These are phyloP conservation scores for Brachyrhaphis roseni DNA, from an alignment of 2,797 vertebrate genomes.

Conservation along the genomic window DNA sequence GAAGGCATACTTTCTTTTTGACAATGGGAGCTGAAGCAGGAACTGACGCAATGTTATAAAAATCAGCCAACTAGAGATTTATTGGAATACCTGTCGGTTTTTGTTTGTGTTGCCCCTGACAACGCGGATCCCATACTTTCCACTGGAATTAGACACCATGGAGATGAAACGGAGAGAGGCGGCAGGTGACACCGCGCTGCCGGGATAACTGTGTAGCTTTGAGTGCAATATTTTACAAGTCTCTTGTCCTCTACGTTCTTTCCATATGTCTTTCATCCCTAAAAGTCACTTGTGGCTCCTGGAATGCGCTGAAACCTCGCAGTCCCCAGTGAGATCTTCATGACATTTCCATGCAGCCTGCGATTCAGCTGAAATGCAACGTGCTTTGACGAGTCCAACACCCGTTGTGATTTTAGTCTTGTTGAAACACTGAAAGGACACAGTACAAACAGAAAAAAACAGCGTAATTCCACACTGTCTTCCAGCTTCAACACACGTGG, in stretches of 20 bases:
- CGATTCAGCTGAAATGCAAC: slow-evolving; percentile 74
- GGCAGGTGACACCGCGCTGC: slow-evolving; percentile 75
- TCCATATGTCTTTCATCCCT: slow-evolving; percentile 60
- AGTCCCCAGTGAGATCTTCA: slow-evolving; percentile 64
- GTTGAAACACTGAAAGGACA: slow-evolving; percentile 59
- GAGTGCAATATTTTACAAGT: slow-evolving; percentile 85
- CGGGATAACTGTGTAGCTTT: slow-evolving; percentile 77
- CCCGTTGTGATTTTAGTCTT: slow-evolving; percentile 57
- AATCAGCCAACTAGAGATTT: slow-evolving; percentile 77
- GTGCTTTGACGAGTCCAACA: slow-evolving; percentile 78
- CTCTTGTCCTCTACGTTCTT: slow-evolving; percentile 48
- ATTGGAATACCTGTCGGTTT: slow-evolving; percentile 80
- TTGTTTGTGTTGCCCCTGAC: slow-evolving; percentile 77
- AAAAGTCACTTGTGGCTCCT: slow-evolving; percentile 55
- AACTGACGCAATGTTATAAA: slow-evolving; percentile 74
- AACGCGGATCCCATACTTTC: slow-evolving; percentile 79
- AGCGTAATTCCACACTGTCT: slow-evolving; percentile 53
- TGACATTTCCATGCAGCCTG: slow-evolving; percentile 71
- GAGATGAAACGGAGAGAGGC: slow-evolving; percentile 74
- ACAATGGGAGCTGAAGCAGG: slow-evolving; percentile 66
- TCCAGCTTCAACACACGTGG: slow-evolving; percentile 50
- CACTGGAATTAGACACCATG: slow-evolving; percentile 80
- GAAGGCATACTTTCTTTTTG: slow-evolving; percentile 69
- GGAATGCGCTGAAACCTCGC: slow-evolving; percentile 66
- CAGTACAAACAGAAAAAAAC: slow-evolving; percentile 44